Evolutionary conservation across 1,140 invertebrate species (phyloP).

Genomic region (Trypoxylus dichotomus): DNA sequence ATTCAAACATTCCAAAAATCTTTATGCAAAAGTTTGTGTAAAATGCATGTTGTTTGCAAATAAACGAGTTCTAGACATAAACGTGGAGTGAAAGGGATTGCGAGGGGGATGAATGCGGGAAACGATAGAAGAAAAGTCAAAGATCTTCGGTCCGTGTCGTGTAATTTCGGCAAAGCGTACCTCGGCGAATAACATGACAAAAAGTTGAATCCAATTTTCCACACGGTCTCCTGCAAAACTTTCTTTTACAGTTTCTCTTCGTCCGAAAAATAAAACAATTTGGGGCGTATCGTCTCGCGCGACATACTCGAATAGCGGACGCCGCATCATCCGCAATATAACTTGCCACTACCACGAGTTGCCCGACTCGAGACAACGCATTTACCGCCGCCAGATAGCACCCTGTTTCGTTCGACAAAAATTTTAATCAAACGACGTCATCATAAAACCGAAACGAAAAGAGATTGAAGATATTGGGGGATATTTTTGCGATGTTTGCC

Average conservation of each 20-base stretch:
- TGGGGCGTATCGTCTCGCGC: constrained; percentile 41
- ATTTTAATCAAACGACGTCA: neutral
- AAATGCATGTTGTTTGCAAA: no score
- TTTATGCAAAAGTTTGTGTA: no score
- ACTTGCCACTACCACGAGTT: neutral
- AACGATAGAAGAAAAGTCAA: neutral
- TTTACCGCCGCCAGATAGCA: neutral
- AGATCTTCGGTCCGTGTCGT: neutral
- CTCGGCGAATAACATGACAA: constrained; percentile 28
- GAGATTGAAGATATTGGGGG: neutral
- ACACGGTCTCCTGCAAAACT: constrained; percentile 43
- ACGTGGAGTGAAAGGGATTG: neutral
- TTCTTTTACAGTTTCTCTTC: constrained; percentile 43
- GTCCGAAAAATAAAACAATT: constrained; percentile 44
- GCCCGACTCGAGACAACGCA: neutral
- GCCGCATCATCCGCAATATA: neutral
- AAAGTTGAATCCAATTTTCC: constrained; percentile 49
- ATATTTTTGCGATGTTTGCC: neutral
- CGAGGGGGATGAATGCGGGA: neutral
- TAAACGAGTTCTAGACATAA: neutral
- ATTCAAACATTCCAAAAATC: no score
- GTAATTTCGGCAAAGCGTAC: constrained; percentile 5
- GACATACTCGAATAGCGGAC: neutral
- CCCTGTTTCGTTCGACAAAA: constrained; percentile 1
- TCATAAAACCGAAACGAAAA: constrained; percentile 1